A percentile compares a stretch with the other conserved stretches of the same genome.
Evolutionary conservation across 2,888 invertebrate genomes (phyloP).

Genomic region (Brachyptera putata): DNA sequence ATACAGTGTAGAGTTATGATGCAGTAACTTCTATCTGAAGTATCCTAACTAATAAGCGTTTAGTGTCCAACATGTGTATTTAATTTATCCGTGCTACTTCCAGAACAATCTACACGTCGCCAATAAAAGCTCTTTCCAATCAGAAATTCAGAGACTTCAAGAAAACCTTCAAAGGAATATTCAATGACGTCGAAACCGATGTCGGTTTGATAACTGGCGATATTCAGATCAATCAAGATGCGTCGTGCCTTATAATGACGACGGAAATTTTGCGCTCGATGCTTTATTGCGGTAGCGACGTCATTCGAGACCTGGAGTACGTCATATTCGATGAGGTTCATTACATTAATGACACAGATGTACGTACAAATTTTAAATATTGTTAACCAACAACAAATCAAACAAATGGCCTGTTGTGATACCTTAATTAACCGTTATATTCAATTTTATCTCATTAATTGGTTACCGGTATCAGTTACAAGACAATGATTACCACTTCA

Average conservation of each 20-base stretch:
- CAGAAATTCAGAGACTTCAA: constrained; percentile 99
- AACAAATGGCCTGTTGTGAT: no score
- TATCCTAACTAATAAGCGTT: background rate
- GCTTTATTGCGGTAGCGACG: constrained; percentile 90
- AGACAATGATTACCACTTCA: no score
- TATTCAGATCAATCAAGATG: constrained; percentile 89
- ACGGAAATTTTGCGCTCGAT: constrained; percentile 97
- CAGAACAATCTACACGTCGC: constrained; percentile 94
- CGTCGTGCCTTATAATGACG: constrained; percentile 97
- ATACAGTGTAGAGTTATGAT: no score
- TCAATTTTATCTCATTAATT: no score
- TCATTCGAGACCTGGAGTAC: constrained; percentile 93
- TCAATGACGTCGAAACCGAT: constrained; percentile 47
- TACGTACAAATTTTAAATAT: constrained; percentile 41
- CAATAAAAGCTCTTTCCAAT: constrained; percentile 97
- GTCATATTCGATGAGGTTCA: constrained; percentile 99
- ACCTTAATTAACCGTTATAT: no score
- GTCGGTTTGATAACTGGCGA: constrained; percentile 95
- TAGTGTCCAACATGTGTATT: background rate
- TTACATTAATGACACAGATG: constrained; percentile 95
- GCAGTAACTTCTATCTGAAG: no score
- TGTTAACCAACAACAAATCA: no score
- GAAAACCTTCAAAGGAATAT: constrained; percentile 63
- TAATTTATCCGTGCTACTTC: constrained; percentile 23
- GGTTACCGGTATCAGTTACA: no score